Conservation (phyloP, 2,888 invertebrate genomes). For the Coremacera marginata region DNA sequence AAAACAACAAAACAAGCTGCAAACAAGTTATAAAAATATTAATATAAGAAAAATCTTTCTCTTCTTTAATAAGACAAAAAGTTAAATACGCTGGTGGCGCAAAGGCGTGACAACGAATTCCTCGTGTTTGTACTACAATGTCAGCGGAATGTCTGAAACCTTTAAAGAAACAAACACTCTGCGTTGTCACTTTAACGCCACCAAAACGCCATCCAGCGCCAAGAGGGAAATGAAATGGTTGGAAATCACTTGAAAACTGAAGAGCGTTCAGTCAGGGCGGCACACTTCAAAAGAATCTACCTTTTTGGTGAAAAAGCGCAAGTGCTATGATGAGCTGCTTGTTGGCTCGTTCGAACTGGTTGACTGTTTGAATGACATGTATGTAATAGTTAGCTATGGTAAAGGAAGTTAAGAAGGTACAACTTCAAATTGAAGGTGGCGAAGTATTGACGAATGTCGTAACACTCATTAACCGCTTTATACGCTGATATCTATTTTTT, state of each 20-base stretch:
- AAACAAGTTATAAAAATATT: too few relatives aligned
- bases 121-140: constrained; percentile 28
- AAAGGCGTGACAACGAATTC: constrained; percentile 39
- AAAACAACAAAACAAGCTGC: background rate
- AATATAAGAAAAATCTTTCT: too few relatives aligned
- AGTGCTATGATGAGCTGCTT: background rate
- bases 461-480: too few relatives aligned
- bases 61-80: constrained; percentile 9
- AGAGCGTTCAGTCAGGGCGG: constrained; percentile 7
- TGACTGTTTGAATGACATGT: too few relatives aligned
- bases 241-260: constrained; percentile 35
- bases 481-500: too few relatives aligned
- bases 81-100: constrained; percentile 20
- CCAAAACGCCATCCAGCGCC: constrained; percentile 6
- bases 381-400: too few relatives aligned
- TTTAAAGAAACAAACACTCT: background rate
- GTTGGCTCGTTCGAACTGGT: too few relatives aligned
- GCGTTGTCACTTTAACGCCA: constrained; percentile 35
- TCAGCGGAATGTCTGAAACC: background rate
- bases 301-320: background rate
- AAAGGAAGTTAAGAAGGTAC: too few relatives aligned
- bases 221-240: constrained; percentile 20
- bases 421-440: too few relatives aligned
- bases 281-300: background rate
- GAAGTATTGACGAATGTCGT: too few relatives aligned